Conservation (phyloP, 2,797 vertebrate species). For the Lutjanus argentimaculatus region DNA sequence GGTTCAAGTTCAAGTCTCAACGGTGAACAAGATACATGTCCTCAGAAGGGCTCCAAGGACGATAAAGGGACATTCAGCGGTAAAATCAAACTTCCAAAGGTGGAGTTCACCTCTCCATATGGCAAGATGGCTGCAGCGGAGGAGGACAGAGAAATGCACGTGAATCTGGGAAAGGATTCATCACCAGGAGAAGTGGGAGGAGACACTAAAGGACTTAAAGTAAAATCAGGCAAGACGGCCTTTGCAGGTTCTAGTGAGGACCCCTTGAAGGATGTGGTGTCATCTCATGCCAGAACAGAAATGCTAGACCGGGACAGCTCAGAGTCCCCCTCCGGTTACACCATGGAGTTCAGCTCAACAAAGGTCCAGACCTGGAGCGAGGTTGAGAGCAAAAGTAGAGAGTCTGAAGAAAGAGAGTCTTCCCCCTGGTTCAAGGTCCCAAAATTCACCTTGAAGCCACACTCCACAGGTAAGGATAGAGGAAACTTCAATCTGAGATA, state of each 20-base stretch:
- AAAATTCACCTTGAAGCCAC: slow-evolving; percentile 88
- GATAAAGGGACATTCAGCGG: slow-evolving; percentile 73
- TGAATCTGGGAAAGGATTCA: slow-evolving; percentile 61
- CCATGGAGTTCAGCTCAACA: slow-evolving; percentile 72
- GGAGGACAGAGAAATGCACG: slow-evolving; percentile 58
- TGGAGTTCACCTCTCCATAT: slow-evolving; percentile 87
- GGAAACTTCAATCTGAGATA: not conserved
- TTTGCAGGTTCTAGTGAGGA: slow-evolving; percentile 74
- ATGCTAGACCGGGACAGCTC: slow-evolving; percentile 83
- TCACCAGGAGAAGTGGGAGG: slow-evolving; percentile 43
- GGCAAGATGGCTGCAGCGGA: slow-evolving; percentile 66
- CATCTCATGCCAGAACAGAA: slow-evolving; percentile 84
- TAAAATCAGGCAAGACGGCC: slow-evolving; percentile 75
- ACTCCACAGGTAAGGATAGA: slow-evolving; percentile 80
- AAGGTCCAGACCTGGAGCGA: slow-evolving; percentile 74
- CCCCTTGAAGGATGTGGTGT: slow-evolving; percentile 64
- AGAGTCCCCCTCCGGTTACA: slow-evolving; percentile 70
- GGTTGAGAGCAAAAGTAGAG: slow-evolving; percentile 57
- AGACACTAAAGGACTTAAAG: slow-evolving; percentile 49
- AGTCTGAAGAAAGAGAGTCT: slow-evolving; percentile 79
- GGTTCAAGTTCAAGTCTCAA: slow-evolving; percentile 66
- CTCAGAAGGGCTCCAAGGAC: slow-evolving; percentile 74
- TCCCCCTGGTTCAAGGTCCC: slow-evolving; percentile 89
- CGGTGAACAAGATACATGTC: slow-evolving; percentile 66
- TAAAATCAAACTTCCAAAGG: slow-evolving; percentile 87